Base-by-base conservation (phyloP, 2,888 invertebrate species). In the Hypsopygia costalis region DNA sequence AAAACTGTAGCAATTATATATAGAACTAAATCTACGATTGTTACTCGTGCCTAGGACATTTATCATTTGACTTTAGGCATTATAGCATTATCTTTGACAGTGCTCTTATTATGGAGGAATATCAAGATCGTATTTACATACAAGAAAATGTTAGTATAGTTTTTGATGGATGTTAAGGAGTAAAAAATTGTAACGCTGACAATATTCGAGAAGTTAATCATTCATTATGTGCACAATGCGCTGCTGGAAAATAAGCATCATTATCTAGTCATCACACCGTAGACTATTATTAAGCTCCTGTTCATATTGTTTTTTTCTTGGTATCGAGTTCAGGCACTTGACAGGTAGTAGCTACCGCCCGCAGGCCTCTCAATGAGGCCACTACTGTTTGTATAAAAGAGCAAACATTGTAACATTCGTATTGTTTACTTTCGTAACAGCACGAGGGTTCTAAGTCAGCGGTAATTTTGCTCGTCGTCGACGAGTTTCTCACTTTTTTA, bases 1-100 rank as follows among this genome's bases (percentile, higher is more conserved):
- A 16, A 76, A 75, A 72, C 56, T 69, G 60, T 68, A 69, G 62
- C 80, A 78, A 78, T 77, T 68, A 75, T 69, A 81, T 51, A 64
- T 52, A 68, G 51, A 71, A 69, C 32, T 32, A 33, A 68, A 67
- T 72, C 63, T 65, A 73, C 72, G 74, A 74, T 71, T 64, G 62
- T 59, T 62, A 65, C 66, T 74, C 69, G 74, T 62, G 62, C 59
- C 57, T 58, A 48, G 51, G 55, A 70, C 78, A 80, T 81, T 76
- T 74, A 81, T 79, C 82, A 81, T 69, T 58, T 58, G 57, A 69
- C 61, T 70, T 47, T 62, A 62, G 27, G 69, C 65, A 62, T 62
- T 65, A 55, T 53, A 62, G 67, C 68, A 69, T 65, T 55, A 61
- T 62, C 58, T 61, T 69, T 66, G 74, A 73, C 74, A 76, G 58